These are phyloP conservation scores for Heliconius hortense DNA, from an alignment of 2,888 invertebrate species.

Conservation along the genomic window DNA sequence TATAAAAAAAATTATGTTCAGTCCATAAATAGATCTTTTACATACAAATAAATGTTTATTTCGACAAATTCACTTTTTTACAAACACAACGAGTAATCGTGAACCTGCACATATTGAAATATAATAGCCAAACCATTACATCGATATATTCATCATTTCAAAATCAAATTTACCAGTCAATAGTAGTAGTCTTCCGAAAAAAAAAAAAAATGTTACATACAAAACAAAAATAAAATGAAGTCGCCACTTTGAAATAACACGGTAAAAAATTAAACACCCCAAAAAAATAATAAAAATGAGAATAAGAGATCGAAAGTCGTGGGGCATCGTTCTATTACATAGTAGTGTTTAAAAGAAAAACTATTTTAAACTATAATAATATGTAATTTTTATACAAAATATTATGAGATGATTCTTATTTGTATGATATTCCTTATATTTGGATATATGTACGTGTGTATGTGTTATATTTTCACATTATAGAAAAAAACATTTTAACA, in stretches of 20 bases:
- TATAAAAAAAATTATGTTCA: neutral
- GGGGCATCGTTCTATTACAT: constrained; percentile 49
- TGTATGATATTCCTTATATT: neutral
- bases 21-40: neutral
- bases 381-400: constrained; percentile 61
- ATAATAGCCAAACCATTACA: neutral
- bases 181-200: no score
- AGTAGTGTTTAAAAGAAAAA: constrained; percentile 31
- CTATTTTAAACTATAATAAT: constrained; percentile 52
- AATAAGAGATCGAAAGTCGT: constrained; percentile 32
- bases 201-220: no score
- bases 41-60: neutral
- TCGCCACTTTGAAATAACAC: neutral
- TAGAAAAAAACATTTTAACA: neutral
- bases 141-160: neutral
- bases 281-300: neutral
- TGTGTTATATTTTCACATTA: neutral
- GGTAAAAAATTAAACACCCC: neutral
- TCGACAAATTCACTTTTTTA: neutral
- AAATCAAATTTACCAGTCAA: neutral
- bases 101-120: neutral
- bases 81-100: neutral
- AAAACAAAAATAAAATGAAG: no score
- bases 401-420: constrained; percentile 40
- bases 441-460: neutral